phyloP scores from a whole-genome alignment of 2,113 vertebrate species.

The Sinocyclocheilus grahami region DNA sequence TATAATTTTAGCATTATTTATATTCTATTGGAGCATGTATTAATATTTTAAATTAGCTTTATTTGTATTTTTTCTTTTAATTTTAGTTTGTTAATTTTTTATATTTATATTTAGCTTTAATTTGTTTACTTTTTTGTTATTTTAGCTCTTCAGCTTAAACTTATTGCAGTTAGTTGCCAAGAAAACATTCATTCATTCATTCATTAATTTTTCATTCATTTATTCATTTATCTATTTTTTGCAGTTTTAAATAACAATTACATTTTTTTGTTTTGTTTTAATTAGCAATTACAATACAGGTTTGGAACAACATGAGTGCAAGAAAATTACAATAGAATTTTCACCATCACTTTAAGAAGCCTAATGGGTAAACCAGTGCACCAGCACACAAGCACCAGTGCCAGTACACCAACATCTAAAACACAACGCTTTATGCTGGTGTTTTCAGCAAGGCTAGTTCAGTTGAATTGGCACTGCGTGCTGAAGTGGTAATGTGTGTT shows the following conservation, averaged over 20 bases:
- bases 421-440: neutral
- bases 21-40: neutral
- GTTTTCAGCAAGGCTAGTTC: neutral
- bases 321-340: neutral
- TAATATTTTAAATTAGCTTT: neutral
- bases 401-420: neutral
- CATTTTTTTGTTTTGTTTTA: neutral
- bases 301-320: neutral
- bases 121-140: neutral
- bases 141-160: neutral
- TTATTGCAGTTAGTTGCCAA: too few species aligned
- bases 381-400: too few species aligned
- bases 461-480: slow-evolving; percentile 10
- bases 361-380: neutral
- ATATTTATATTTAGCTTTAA: neutral
- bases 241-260: neutral
- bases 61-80: neutral
- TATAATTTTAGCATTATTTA: neutral
- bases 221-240: neutral
- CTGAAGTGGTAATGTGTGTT: slow-evolving; percentile 29
- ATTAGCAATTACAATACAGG: neutral
- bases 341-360: neutral
- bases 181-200: too few species aligned
- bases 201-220: neutral
- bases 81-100: neutral